These are phyloP conservation scores for Gobionotothen gibberifrons DNA, from an alignment of 2,797 vertebrate genomes.

Conservation along the genomic window DNA sequence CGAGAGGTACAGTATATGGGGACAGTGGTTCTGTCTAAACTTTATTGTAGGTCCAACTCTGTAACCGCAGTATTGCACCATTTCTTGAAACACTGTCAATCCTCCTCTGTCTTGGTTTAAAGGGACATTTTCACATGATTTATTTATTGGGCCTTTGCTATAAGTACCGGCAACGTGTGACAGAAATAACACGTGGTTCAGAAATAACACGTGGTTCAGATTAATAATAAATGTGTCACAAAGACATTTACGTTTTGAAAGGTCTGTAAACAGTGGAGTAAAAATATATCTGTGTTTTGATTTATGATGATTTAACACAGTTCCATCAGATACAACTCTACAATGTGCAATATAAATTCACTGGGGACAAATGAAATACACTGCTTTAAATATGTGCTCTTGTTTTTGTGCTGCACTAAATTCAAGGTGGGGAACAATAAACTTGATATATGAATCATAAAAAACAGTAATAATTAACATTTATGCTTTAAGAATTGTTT, in stretches of 20 bases:
- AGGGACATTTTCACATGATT: slow-evolving; percentile 7
- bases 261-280: slow-evolving; percentile 5
- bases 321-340: not conserved
- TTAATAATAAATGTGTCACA: slow-evolving; percentile 29
- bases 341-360: not conserved
- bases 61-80: slow-evolving; percentile 14
- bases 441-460: slow-evolving; percentile 9
- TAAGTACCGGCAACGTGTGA: slow-evolving; percentile 17
- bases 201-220: slow-evolving; percentile 20
- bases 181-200: slow-evolving; percentile 21
- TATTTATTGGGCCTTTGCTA: slow-evolving; percentile 22
- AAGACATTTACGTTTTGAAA: slow-evolving; percentile 28
- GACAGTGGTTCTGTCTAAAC: slow-evolving; percentile 33
- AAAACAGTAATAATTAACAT: not conserved
- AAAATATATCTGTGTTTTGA: slow-evolving; percentile 9
- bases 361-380: not conserved
- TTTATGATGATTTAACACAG: slow-evolving; percentile 11
- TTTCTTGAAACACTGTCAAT: slow-evolving; percentile 15
- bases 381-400: slow-evolving; percentile 6
- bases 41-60: slow-evolving; percentile 14
- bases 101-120: slow-evolving; percentile 1
- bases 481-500: not conserved
- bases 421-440: slow-evolving; percentile 7
- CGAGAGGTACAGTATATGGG: not conserved
- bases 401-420: slow-evolving; percentile 9